phyloP scores from a whole-genome alignment of 2,113 vertebrate genomes.

The Litocranius walleri region DNA sequence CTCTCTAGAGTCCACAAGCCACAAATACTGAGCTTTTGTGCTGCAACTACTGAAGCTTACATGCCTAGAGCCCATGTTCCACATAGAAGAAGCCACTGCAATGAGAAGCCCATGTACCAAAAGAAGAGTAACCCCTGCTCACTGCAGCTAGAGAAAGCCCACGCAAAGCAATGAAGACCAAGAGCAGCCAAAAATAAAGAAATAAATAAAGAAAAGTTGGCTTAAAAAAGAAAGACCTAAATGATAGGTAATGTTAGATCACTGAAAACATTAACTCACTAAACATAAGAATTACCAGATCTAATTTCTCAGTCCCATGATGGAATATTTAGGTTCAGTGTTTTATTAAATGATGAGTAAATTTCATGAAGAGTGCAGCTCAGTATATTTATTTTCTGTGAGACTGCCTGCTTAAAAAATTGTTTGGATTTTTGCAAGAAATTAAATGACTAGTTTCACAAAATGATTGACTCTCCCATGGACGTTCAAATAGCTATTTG shows the following conservation, averaged over 20 bases:
- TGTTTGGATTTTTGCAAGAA: neutral
- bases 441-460: neutral
- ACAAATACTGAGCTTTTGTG: neutral
- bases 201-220: neutral
- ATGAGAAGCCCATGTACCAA: neutral
- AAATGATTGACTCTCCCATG: neutral
- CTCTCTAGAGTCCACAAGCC: neutral
- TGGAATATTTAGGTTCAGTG: neutral
- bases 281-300: neutral
- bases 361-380: neutral
- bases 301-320: neutral
- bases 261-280: constrained; percentile 25
- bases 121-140: neutral
- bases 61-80: neutral
- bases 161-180: neutral
- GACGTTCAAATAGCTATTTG: neutral
- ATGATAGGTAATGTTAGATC: neutral
- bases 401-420: neutral
- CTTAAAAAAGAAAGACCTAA: neutral
- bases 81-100: neutral
- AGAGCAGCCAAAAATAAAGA: neutral
- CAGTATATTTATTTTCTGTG: neutral
- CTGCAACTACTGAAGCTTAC: neutral
- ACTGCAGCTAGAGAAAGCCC: neutral
- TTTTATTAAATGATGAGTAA: neutral